Evolutionary conservation across 2,113 vertebrate genomes (phyloP).

Genomic region (Rhinoptilus africanus): DNA sequence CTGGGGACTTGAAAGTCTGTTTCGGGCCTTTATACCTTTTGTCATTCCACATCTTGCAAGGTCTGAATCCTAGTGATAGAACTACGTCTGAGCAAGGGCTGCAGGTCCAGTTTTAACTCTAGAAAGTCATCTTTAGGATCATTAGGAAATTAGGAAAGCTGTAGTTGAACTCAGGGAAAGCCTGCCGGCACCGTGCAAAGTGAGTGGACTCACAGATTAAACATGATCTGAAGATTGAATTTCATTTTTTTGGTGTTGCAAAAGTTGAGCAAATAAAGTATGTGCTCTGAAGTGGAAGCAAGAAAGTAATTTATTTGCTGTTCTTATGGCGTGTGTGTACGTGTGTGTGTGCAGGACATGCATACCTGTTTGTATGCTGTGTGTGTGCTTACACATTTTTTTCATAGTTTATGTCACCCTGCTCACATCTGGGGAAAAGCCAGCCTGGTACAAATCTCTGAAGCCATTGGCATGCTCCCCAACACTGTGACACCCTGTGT

Average conservation of each 20-base stretch:
- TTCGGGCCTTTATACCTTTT: background rate
- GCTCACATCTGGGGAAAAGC: background rate
- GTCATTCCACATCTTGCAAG: background rate
- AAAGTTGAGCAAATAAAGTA: background rate
- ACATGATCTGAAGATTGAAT: background rate
- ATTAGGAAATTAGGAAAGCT: background rate
- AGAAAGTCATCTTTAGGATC: background rate
- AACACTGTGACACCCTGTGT: background rate
- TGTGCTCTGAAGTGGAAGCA: background rate
- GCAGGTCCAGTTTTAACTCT: background rate
- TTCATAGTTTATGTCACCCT: background rate
- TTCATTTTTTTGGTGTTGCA: background rate
- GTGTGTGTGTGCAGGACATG: too few species aligned
- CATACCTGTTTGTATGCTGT: too few species aligned
- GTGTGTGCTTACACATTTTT: background rate
- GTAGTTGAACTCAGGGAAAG: background rate
- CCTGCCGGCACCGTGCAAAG: background rate
- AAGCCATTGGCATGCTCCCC: background rate
- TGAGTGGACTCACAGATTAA: background rate
- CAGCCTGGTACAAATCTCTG: background rate
- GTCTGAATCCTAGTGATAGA: background rate
- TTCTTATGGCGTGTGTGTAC: background rate
- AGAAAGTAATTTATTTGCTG: background rate
- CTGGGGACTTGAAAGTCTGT: accelerated
- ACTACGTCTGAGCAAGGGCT: background rate